A percentile compares a stretch with the other conserved stretches of the same genome.
Evolutionary conservation across 2,113 vertebrate species (phyloP).

Genomic region (Prietella phreatophila): DNA sequence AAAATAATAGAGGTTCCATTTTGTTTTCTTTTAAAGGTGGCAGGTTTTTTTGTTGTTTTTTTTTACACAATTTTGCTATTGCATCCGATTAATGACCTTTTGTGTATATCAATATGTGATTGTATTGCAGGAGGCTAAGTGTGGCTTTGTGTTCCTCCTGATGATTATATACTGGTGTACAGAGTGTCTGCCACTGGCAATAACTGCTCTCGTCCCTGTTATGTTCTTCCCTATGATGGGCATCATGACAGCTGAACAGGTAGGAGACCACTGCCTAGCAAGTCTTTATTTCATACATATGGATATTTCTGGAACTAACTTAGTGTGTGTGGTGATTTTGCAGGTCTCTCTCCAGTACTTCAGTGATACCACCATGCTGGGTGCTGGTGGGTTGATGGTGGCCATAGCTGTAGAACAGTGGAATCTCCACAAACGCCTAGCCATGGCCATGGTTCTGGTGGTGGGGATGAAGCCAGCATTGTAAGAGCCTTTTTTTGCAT

Average conservation of each 20-base stretch:
- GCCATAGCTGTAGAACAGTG: constrained; percentile 85
- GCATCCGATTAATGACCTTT: neutral
- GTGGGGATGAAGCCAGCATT: constrained; percentile 83
- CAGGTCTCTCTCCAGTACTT: constrained; percentile 85
- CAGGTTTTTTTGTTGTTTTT: neutral
- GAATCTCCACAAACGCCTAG: constrained; percentile 88
- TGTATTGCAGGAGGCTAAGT: constrained; percentile 77
- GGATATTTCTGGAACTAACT: neutral
- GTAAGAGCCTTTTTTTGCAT: constrained; percentile 71
- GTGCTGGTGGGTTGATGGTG: constrained; percentile 85
- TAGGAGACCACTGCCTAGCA: constrained; percentile 53
- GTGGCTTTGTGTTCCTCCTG: constrained; percentile 84
- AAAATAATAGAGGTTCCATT: neutral
- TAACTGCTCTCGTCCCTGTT: constrained; percentile 86
- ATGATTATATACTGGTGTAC: constrained; percentile 93
- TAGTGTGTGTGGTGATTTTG: neutral
- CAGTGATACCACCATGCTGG: constrained; percentile 86
- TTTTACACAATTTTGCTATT: neutral
- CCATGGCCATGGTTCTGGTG: constrained; percentile 79
- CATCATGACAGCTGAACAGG: constrained; percentile 82
- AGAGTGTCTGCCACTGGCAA: constrained; percentile 84
- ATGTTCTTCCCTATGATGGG: constrained; percentile 89
- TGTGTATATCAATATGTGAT: neutral
- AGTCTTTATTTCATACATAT: neutral
- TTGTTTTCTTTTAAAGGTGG: neutral